Conservation (phyloP, 2,113 vertebrate genomes). For the Burhinus oedicnemus region DNA sequence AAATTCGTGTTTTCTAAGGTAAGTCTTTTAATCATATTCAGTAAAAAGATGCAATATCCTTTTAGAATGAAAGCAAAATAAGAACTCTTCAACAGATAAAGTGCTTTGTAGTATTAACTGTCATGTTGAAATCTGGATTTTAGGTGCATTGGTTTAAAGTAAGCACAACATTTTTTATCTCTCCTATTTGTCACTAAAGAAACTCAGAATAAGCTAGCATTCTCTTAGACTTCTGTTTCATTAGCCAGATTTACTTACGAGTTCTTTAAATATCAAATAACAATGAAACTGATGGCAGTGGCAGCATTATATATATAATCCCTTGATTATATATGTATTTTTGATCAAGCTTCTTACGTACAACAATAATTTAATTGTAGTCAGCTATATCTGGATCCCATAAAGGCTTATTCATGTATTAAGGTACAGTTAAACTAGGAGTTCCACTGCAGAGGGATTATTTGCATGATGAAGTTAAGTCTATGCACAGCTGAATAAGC, state of each 20-base stretch:
- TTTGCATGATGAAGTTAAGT: background rate
- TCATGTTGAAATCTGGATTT: background rate
- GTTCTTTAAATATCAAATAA: background rate
- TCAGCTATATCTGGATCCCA: background rate
- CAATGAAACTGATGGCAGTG: background rate
- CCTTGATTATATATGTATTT: background rate
- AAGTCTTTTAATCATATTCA: background rate
- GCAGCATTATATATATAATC: background rate
- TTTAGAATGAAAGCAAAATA: background rate
- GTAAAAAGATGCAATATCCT: background rate
- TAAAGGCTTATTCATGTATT: background rate
- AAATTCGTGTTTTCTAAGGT: background rate
- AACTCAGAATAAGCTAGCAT: background rate
- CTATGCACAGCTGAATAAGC: background rate
- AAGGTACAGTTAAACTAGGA: background rate
- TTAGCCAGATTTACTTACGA: background rate
- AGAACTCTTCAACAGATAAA: background rate
- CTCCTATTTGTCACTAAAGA: background rate
- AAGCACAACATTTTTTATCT: background rate
- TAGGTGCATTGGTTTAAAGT: background rate
- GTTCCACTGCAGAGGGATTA: background rate
- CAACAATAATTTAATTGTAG: background rate
- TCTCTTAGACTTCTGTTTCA: background rate
- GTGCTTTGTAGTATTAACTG: background rate
- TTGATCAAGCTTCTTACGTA: background rate